Evolutionary conservation across 2,113 vertebrate genomes (phyloP).

Genomic region (Pao palembangensis): DNA sequence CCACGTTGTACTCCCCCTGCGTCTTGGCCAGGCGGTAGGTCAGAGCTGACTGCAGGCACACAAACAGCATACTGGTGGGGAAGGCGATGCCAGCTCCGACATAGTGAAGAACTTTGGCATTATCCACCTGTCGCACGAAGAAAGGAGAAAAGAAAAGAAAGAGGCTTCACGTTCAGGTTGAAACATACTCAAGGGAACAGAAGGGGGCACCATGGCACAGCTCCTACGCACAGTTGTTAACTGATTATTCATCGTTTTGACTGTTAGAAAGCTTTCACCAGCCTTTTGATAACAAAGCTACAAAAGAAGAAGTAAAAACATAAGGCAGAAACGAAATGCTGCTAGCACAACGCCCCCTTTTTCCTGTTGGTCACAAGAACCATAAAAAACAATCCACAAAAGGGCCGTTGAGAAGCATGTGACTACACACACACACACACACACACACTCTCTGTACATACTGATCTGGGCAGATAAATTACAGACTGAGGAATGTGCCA

Average conservation of each 20-base stretch:
- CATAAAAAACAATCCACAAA: slow-evolving; percentile 61
- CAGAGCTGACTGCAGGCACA: slow-evolving; percentile 84
- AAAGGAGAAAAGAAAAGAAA: background rate
- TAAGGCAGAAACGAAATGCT: slow-evolving; percentile 2
- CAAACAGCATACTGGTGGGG: slow-evolving; percentile 87
- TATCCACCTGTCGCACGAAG: slow-evolving; percentile 77
- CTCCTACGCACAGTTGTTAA: background rate
- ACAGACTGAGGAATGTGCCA: slow-evolving; percentile 4
- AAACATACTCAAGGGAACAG: background rate
- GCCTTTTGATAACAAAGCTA: slow-evolving; percentile 2
- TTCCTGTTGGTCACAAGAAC: slow-evolving; percentile 45
- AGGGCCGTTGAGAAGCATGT: slow-evolving; percentile 53
- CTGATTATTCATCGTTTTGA: slow-evolving; percentile 10
- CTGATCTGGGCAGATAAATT: slow-evolving; percentile 38
- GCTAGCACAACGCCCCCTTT: slow-evolving; percentile 27
- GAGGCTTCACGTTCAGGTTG: background rate
- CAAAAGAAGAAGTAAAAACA: slow-evolving; percentile 1
- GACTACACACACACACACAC: slow-evolving; percentile 33
- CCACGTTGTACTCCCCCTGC: slow-evolving; percentile 79
- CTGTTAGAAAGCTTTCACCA: background rate
- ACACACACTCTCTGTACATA: slow-evolving; percentile 17
- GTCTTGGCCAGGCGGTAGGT: slow-evolving; percentile 88
- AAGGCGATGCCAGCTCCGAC: slow-evolving; percentile 86
- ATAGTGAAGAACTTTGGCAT: slow-evolving; percentile 87
- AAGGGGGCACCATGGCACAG: slow-evolving; percentile 7